Percentiles rank a stretch among this genome's conserved stretches.
Conservation (phyloP, 2,888 invertebrate genomes). For the Caradrina kadenii region DNA sequence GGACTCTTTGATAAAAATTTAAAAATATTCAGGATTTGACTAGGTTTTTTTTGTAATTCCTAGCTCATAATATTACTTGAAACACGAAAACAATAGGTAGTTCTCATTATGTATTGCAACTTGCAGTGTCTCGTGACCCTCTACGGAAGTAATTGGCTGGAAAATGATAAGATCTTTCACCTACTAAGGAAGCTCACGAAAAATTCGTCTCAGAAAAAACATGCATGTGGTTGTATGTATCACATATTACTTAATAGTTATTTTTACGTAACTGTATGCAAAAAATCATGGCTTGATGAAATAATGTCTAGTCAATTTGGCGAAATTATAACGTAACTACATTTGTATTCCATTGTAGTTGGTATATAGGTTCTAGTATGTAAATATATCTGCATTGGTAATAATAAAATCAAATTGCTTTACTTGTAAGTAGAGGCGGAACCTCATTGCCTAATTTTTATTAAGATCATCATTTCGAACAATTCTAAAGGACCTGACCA, state of each 20-base stretch:
- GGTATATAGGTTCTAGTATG: neutral
- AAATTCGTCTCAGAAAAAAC: constrained; percentile 16
- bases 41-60: neutral
- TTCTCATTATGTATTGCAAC: constrained; percentile 13
- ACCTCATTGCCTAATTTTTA: neutral
- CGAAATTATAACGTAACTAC: constrained; percentile 43
- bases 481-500: neutral
- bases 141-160: constrained; percentile 53
- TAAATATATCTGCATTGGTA: neutral
- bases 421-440: neutral
- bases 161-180: constrained; percentile 60
- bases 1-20: neutral
- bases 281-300: constrained; percentile 36
- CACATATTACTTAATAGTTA: constrained; percentile 35
- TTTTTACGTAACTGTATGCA: constrained; percentile 35
- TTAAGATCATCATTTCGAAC: constrained; percentile 1
- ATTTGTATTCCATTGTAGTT: constrained; percentile 7
- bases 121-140: constrained; percentile 30
- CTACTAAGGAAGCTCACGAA: constrained; percentile 33
- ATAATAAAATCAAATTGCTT: constrained; percentile 23
- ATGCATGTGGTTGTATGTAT: constrained; percentile 12
- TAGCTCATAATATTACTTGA: neutral
- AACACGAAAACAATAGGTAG: constrained; percentile 33
- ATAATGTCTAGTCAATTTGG: constrained; percentile 42
- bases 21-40: neutral